Conservation (phyloP, 2,797 vertebrate genomes). For the Lacerta agilis region DNA sequence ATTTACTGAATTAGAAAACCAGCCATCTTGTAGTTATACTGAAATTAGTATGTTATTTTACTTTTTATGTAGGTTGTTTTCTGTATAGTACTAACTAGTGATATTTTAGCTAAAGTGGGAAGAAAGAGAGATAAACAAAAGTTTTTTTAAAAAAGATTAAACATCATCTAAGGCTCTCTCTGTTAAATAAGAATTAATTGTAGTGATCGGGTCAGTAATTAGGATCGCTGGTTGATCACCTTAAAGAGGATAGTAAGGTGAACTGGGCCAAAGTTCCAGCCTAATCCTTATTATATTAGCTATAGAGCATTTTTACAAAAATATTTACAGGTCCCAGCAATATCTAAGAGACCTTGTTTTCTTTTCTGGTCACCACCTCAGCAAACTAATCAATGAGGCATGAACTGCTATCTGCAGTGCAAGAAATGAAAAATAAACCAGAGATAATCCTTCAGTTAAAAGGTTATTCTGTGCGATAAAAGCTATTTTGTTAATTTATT, state of each 20-base stretch:
- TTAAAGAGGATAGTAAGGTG: not conserved
- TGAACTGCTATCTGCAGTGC: conserved; percentile 94
- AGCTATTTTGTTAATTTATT: conserved; percentile 99
- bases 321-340: conserved; percentile 83
- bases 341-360: conserved; percentile 96
- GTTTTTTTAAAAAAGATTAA: not conserved
- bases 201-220: not conserved
- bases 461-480: conserved; percentile 99
- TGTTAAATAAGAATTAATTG: not conserved
- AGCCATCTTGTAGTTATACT: not conserved
- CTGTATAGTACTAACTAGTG: not conserved
- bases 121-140: not conserved
- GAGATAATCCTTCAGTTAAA: conserved; percentile 99
- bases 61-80: not conserved
- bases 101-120: not conserved
- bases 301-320: conserved; percentile 49
- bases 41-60: not conserved
- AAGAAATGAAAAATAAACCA: conserved; percentile 99
- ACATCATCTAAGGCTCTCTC: not conserved
- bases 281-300: conserved; percentile 24
- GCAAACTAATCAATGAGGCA: conserved; percentile 99
- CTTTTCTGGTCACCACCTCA: conserved; percentile 95
- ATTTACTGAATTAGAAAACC: not conserved
- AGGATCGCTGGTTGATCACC: not conserved
- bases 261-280: not conserved